Evolutionary conservation across 2,888 invertebrate species (phyloP), one percentile per base, ranked within the genome.

Genomic region (Eilema caniola): DNA sequence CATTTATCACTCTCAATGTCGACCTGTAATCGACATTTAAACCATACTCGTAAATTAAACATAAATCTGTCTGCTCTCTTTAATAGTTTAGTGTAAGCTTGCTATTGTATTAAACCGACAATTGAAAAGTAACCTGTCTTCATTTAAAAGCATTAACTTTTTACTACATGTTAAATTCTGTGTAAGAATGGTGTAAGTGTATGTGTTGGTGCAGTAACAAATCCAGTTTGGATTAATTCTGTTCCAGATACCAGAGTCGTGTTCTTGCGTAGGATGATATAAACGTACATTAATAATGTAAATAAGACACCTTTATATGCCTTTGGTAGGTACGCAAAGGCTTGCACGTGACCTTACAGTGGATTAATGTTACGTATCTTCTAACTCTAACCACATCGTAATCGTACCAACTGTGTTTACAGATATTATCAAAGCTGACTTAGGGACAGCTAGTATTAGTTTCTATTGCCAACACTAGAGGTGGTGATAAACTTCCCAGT

Each of bases 401-500:
- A 28, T 20, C 33, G 5, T 12, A 23, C 5, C n/a, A 37, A 20
- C 14, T 66, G 33, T 28, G 16, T 61, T 24, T 67, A 65, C 12
- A 37, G 33, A 37, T 37, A 37, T 37, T 31, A 53, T 37, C 60
- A 71, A 24, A 64, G 47, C 20, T 47, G 20, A 47, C 47, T 20
- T 47, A 53, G 53, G 41, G 28, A 53, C 23, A 57, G 23, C n/a
- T 37, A 71, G 60, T 71, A 67, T 66, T 57, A 71, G 28, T 65
- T 23, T 65, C 23, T 69, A 61, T 57, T 66, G 47, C 53, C 62
- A 64, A 71, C 69, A 20, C 72, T 69, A 67, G 66, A 60, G 62
- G 57, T 72, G 63, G 64, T 76, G 86, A 87, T 86, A 87, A 82
- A 83, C 83, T 81, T 79, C 73, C 79, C 81, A 85, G 85, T 85